Conservation (phyloP, 2,888 invertebrate species). For the Rotaria macrura region DNA sequence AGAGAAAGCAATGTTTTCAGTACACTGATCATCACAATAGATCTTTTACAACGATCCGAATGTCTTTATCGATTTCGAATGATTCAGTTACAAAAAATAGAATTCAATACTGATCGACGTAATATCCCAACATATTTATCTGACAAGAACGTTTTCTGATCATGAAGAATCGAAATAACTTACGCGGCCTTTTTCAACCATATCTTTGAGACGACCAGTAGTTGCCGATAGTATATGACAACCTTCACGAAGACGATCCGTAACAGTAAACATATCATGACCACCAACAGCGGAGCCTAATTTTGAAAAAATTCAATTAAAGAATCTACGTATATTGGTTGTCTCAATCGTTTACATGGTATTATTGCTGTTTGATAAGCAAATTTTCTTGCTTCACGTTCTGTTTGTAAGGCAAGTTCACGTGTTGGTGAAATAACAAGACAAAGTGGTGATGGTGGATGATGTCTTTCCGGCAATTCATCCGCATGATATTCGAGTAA, state of each 20-base stretch:
- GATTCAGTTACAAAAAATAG: too few relatives aligned
- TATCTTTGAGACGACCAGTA: conserved; percentile 30
- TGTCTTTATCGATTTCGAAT: too few relatives aligned
- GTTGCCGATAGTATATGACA: conserved; percentile 32
- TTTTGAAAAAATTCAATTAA: not conserved
- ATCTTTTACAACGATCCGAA: too few relatives aligned
- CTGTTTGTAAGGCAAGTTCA: conserved; percentile 31
- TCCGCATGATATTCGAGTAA: conserved; percentile 22
- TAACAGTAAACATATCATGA: conserved; percentile 16
- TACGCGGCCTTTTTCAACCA: conserved; percentile 23
- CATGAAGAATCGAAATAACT: too few relatives aligned
- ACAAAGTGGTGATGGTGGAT: conserved; percentile 25
- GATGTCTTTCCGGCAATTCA: conserved; percentile 4
- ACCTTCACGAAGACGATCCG: conserved; percentile 21
- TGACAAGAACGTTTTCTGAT: too few relatives aligned
- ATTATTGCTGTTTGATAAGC: conserved; percentile 21
- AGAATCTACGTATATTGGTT: not conserved
- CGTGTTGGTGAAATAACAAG: conserved; percentile 31
- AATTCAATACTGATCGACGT: too few relatives aligned
- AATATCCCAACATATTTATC: too few relatives aligned
- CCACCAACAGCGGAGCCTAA: conserved; percentile 11
- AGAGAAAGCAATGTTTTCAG: too few relatives aligned
- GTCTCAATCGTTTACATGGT: not conserved
- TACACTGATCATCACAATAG: too few relatives aligned
- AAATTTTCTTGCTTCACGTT: conserved; percentile 30